Percentiles rank a stretch among this genome's conserved stretches.
Conservation (phyloP, 2,888 invertebrate species). For the Bimastos eiseni region DNA sequence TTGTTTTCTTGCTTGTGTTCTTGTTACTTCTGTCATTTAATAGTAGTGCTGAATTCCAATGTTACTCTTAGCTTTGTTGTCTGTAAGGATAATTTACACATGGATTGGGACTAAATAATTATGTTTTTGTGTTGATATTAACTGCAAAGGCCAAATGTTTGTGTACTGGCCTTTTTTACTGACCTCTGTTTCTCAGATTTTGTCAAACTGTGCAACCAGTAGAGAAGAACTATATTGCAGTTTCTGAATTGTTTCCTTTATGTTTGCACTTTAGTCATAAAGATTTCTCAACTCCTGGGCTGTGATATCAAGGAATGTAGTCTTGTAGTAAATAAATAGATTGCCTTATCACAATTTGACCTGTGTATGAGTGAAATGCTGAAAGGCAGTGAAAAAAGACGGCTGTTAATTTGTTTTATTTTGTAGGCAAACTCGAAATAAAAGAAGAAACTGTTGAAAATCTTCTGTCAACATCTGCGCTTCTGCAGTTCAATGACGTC, state of each 20-base stretch:
- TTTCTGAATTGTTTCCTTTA: not conserved
- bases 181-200: too few relatives aligned
- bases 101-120: too few relatives aligned
- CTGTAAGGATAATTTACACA: too few relatives aligned
- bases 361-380: not conserved
- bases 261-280: too few relatives aligned
- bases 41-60: not conserved
- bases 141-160: too few relatives aligned
- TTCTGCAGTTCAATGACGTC: slow-evolving; percentile 81
- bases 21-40: not conserved
- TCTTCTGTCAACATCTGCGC: slow-evolving; percentile 81
- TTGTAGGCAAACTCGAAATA: slow-evolving; percentile 73
- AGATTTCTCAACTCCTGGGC: too few relatives aligned
- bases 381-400: not conserved
- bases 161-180: too few relatives aligned
- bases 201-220: too few relatives aligned
- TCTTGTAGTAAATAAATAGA: not conserved
- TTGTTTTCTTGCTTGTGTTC: too few relatives aligned
- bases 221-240: not conserved
- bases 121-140: too few relatives aligned
- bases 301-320: not conserved
- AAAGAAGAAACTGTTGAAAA: slow-evolving; percentile 89
- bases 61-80: not conserved
- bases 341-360: not conserved
- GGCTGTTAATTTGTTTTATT: not conserved